Conservation (phyloP, 2,113 vertebrate genomes). For the Odontesthes bonariensis region DNA sequence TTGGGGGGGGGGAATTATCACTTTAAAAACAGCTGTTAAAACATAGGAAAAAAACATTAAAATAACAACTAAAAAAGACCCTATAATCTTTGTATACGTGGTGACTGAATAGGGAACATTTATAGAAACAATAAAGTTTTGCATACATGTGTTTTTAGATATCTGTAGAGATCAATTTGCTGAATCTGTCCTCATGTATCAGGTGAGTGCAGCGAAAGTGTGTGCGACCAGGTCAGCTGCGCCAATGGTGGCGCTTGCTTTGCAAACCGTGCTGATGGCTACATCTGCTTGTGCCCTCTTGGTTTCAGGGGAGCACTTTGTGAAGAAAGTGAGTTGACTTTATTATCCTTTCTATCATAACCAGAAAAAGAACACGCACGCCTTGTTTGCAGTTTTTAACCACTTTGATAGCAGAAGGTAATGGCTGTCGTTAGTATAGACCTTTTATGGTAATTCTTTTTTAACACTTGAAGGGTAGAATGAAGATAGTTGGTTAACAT, state of each 20-base stretch:
- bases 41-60: no score
- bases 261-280: conserved; percentile 87
- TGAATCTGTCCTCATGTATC: conserved; percentile 11
- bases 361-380: neutral
- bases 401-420: neutral
- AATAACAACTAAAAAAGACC: no score
- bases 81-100: no score
- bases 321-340: conserved; percentile 88
- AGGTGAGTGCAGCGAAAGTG: conserved; percentile 93
- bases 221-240: conserved; percentile 90
- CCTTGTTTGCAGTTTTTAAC: conserved; percentile 14
- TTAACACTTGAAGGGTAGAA: conserved; percentile 17
- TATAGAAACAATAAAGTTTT: neutral
- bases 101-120: neutral
- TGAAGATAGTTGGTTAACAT: conserved; percentile 27
- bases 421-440: neutral
- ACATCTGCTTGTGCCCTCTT: conserved; percentile 93
- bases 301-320: conserved; percentile 93
- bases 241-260: conserved; percentile 90
- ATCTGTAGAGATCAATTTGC: no score
- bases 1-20: no score
- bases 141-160: no score
- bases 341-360: neutral
- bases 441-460: conserved; percentile 42
- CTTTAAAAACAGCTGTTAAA: no score